These are phyloP conservation scores for Candidula unifasciata DNA, from an alignment of 2,888 invertebrate genomes.

Conservation along the genomic window DNA sequence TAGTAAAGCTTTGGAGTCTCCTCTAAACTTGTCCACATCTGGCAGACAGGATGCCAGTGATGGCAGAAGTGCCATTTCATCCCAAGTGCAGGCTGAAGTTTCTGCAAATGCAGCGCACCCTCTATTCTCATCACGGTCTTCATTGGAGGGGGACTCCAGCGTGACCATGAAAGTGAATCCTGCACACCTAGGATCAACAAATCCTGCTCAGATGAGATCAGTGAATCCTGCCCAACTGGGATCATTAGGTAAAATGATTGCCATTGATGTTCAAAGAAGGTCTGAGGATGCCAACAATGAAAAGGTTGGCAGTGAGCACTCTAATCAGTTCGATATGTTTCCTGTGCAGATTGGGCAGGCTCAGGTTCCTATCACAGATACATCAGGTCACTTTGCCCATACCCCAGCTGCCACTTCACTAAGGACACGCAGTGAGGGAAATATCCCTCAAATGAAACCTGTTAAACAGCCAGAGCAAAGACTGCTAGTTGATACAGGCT, in stretches of 20 bases:
- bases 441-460: not conserved
- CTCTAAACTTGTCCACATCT: constrained; percentile 38
- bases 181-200: too few relatives aligned
- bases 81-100: not conserved
- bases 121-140: not conserved
- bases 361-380: not conserved
- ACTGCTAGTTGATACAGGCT: not conserved
- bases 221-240: not conserved
- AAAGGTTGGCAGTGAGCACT: not conserved
- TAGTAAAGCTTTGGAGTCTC: not conserved
- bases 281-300: not conserved
- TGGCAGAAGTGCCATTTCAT: not conserved
- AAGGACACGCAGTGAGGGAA: not conserved
- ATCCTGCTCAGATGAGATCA: too few relatives aligned
- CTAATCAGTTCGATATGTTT: constrained; percentile 39
- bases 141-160: not conserved
- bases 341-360: constrained; percentile 2
- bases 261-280: constrained; percentile 22
- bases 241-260: constrained; percentile 30
- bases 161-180: not conserved
- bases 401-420: not conserved
- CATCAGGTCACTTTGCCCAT: not conserved
- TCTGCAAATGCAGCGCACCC: not conserved
- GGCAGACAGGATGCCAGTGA: not conserved
- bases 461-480: not conserved